These are phyloP conservation scores for Choristoneura rosaceana DNA, from an alignment of 2,888 invertebrate genomes.

Conservation along the genomic window DNA sequence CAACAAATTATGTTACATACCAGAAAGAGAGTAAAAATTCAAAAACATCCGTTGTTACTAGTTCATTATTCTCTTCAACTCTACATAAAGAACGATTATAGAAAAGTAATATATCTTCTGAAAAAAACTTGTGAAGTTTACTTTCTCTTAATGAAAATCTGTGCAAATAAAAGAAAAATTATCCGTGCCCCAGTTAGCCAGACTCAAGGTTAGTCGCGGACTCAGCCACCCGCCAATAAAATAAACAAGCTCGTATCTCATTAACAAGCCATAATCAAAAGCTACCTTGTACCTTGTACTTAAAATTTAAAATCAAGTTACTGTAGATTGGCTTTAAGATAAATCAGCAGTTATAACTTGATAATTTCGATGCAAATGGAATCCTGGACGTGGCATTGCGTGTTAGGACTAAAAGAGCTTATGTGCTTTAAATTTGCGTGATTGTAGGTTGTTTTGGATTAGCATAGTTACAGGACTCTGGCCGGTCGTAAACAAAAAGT, in stretches of 20 bases:
- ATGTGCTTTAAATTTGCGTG: background rate
- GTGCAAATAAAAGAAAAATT: slow-evolving; percentile 1
- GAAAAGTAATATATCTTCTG: too few relatives aligned
- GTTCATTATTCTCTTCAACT: too few relatives aligned
- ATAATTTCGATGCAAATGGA: slow-evolving; percentile 30
- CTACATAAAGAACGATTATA: too few relatives aligned
- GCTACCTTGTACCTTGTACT: background rate
- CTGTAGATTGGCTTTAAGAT: background rate
- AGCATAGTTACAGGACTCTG: slow-evolving; percentile 34
- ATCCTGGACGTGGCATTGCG: slow-evolving; percentile 12
- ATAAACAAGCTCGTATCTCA: slow-evolving; percentile 11
- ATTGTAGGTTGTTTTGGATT: background rate
- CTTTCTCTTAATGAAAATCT: slow-evolving; percentile 11
- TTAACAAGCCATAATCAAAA: background rate
- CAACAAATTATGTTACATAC: too few relatives aligned
- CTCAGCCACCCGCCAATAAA: background rate
- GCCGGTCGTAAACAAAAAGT: slow-evolving; percentile 75
- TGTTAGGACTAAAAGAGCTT: slow-evolving; percentile 23
- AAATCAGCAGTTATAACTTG: background rate
- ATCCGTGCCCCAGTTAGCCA: slow-evolving; percentile 18
- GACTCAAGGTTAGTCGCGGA: slow-evolving; percentile 25
- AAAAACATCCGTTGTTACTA: too few relatives aligned
- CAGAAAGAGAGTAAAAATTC: too few relatives aligned
- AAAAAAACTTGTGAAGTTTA: slow-evolving; percentile 47
- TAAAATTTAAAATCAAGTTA: background rate